A percentile compares a stretch with the other conserved stretches of the same genome.
Conservation (phyloP, 2,888 invertebrate genomes). For the Acleris laterana region DNA sequence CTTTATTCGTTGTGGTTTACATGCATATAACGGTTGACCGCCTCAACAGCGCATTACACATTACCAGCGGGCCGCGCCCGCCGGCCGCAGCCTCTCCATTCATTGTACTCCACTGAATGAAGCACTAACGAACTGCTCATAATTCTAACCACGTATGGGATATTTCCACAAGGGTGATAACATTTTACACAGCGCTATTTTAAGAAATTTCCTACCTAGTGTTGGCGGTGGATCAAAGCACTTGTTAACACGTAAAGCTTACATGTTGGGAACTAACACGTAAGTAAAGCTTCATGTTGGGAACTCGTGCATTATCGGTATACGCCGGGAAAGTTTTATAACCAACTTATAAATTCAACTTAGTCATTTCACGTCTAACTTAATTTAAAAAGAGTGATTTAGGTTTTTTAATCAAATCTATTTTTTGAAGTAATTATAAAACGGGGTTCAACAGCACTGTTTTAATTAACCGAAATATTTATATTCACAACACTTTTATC, state of each 20-base stretch:
- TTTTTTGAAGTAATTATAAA: too few species aligned
- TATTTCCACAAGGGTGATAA: slow-evolving; percentile 22
- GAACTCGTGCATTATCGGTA: slow-evolving; percentile 12
- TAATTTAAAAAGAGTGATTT: too few species aligned
- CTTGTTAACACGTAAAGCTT: slow-evolving; percentile 32
- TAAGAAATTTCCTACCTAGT: slow-evolving; percentile 17
- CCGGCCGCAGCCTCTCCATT: slow-evolving; percentile 44
- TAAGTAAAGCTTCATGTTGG: too few species aligned
- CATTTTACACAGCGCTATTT: slow-evolving; percentile 20
- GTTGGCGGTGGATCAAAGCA: slow-evolving; percentile 16
- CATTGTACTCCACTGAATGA: slow-evolving; percentile 56
- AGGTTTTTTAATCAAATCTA: too few species aligned
- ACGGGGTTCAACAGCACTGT: too few species aligned
- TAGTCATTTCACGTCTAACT: too few species aligned
- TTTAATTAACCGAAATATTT: too few species aligned
- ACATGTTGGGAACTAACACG: slow-evolving; percentile 7
- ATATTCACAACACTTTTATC: too few species aligned
- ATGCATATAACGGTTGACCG: background rate
- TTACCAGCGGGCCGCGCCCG: slow-evolving; percentile 26
- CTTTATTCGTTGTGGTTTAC: too few species aligned
- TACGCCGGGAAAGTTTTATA: too few species aligned
- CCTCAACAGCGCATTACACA: slow-evolving; percentile 17
- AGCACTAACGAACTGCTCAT: slow-evolving; percentile 56
- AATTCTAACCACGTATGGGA: slow-evolving; percentile 35
- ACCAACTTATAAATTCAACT: too few species aligned